Evolutionary conservation across 2,888 invertebrate species (phyloP).

Genomic region (Amblyjoppa fuscipennis): DNA sequence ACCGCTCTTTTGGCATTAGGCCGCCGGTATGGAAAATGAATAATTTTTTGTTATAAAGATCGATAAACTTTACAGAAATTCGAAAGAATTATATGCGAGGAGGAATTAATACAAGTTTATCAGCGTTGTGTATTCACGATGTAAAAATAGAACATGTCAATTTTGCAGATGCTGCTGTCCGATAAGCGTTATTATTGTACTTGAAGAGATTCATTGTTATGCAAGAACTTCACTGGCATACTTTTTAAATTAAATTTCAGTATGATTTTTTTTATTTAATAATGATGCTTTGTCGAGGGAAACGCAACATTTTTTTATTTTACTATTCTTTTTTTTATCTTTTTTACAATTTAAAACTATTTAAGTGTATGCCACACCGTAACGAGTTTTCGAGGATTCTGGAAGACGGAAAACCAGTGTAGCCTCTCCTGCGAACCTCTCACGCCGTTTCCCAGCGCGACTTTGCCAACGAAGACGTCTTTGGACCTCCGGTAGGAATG

Average conservation of each 20-base stretch:
- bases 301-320: constrained; percentile 4
- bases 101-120: constrained; percentile 18
- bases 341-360: constrained; percentile 67
- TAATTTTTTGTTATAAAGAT: no score
- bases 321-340: constrained; percentile 27
- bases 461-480: constrained; percentile 81
- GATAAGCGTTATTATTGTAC: constrained; percentile 44
- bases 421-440: constrained; percentile 81
- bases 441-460: constrained; percentile 84
- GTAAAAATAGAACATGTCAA: constrained; percentile 29
- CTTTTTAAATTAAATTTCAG: constrained; percentile 9
- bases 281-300: not conserved
- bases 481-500: constrained; percentile 76
- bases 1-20: no score
- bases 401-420: constrained; percentile 84
- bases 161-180: constrained; percentile 49
- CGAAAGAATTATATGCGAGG: constrained; percentile 8
- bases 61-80: no score
- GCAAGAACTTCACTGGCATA: not conserved
- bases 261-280: not conserved
- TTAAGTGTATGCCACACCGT: constrained; percentile 83
- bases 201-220: constrained; percentile 47
- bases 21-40: no score
- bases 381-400: constrained; percentile 83
- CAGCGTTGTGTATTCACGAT: constrained; percentile 8